Percentiles rank a stretch among this genome's conserved stretches.
These are phyloP conservation scores for Anolis sagrei DNA, from an alignment of 2,113 vertebrate genomes.

Conservation along the genomic window DNA sequence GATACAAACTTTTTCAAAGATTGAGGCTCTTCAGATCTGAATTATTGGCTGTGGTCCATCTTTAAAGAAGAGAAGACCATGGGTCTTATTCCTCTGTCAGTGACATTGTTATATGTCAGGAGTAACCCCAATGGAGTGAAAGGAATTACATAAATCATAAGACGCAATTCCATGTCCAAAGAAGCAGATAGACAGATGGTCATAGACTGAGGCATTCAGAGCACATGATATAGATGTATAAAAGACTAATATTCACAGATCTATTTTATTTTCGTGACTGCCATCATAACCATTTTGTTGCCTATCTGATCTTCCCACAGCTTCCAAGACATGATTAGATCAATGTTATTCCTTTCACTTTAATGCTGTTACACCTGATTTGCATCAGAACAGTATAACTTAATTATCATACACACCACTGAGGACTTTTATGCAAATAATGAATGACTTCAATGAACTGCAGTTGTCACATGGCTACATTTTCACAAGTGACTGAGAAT, in stretches of 20 bases:
- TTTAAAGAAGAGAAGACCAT: constrained; percentile 32
- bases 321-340: background rate
- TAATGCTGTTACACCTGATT: constrained; percentile 44
- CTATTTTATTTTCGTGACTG: no score
- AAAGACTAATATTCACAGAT: background rate
- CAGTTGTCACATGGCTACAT: background rate
- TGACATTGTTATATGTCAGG: background rate
- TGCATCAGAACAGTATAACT: constrained; percentile 19
- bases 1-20: constrained; percentile 45
- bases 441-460: background rate
- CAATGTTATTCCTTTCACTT: constrained; percentile 5
- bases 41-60: constrained; percentile 32
- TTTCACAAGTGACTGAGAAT: constrained; percentile 35
- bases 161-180: background rate
- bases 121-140: constrained; percentile 2
- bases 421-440: background rate
- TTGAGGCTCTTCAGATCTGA: constrained; percentile 35
- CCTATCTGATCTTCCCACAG: background rate
- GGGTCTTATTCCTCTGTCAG: constrained; percentile 12
- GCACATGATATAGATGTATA: background rate
- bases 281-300: background rate
- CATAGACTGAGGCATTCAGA: background rate
- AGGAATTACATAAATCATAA: fast-evolving
- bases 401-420: constrained; percentile 21
- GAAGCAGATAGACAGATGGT: background rate